A percentile compares a stretch with the other conserved stretches of the same genome.
Evolutionary conservation across 2,113 vertebrate genomes (phyloP).

Genomic region (Prolemur simus): DNA sequence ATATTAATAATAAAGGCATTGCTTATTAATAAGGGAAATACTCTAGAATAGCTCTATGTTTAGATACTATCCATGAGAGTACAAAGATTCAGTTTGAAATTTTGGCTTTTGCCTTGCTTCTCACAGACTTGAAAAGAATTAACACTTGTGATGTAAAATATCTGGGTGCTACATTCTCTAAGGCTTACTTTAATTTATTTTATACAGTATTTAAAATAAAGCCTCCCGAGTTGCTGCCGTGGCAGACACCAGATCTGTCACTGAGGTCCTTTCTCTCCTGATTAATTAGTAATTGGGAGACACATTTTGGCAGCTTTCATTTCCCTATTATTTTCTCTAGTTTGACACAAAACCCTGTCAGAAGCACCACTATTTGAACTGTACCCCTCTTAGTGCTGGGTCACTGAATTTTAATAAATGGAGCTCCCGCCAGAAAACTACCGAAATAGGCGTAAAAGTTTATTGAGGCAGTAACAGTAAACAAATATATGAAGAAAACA

Average conservation of each 20-base stretch:
- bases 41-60: constrained; percentile 48
- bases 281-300: constrained; percentile 87
- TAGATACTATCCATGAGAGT: constrained; percentile 14
- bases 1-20: constrained; percentile 33
- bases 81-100: constrained; percentile 21
- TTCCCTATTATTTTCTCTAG: constrained; percentile 83
- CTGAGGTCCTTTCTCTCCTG: constrained; percentile 81
- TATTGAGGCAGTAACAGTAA: constrained; percentile 78
- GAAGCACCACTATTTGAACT: constrained; percentile 82
- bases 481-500: constrained; percentile 70
- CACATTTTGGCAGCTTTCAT: constrained; percentile 85
- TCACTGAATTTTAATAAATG: constrained; percentile 86
- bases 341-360: constrained; percentile 82
- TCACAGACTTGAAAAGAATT: constrained; percentile 3
- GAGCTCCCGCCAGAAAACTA: constrained; percentile 68
- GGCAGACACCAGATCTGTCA: constrained; percentile 69
- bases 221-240: constrained; percentile 64
- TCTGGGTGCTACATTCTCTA: constrained; percentile 61
- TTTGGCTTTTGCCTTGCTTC: constrained; percentile 12
- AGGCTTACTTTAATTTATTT: constrained; percentile 72
- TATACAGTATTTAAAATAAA: constrained; percentile 80
- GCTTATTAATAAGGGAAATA: constrained; percentile 57
- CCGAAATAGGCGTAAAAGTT: constrained; percentile 78
- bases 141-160: constrained; percentile 53
- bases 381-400: constrained; percentile 84